phyloP scores from a whole-genome alignment of 2,797 vertebrate species.

The Philypnodon macrostomus region DNA sequence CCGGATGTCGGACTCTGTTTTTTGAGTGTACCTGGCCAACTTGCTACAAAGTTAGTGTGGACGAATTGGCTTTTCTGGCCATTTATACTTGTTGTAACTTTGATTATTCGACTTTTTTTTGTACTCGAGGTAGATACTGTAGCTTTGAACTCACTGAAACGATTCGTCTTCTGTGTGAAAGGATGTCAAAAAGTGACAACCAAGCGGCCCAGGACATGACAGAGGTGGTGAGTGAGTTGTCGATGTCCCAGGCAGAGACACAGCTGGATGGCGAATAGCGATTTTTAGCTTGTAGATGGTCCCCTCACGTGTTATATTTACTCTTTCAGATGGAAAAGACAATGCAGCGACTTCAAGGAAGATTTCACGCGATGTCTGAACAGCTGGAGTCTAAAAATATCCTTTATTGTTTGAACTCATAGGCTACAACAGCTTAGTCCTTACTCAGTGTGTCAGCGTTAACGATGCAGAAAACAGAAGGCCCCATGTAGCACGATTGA shows the following conservation, averaged over 20 bases:
- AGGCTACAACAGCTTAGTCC: constrained; percentile 7
- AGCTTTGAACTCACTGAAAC: fast-evolving
- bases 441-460: neutral
- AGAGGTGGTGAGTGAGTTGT: constrained; percentile 39
- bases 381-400: constrained; percentile 85
- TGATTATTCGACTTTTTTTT: neutral
- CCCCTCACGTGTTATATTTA: neutral
- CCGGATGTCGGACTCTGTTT: constrained; percentile 27
- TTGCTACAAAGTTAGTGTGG: constrained; percentile 45
- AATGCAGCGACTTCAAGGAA: constrained; percentile 78
- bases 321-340: constrained; percentile 80
- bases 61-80: neutral
- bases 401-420: constrained; percentile 63
- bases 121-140: neutral
- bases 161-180: neutral
- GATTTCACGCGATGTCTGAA: constrained; percentile 78
- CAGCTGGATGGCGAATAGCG: neutral
- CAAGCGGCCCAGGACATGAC: constrained; percentile 59
- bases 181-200: constrained; percentile 62
- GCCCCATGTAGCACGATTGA: too few species aligned
- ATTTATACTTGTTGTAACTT: neutral
- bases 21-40: neutral
- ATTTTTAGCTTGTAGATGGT: neutral
- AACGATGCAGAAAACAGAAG: too few species aligned
- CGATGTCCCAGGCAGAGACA: neutral